Evolutionary conservation across 2,113 vertebrate genomes (phyloP).

Genomic region (Trachemys scripta): DNA sequence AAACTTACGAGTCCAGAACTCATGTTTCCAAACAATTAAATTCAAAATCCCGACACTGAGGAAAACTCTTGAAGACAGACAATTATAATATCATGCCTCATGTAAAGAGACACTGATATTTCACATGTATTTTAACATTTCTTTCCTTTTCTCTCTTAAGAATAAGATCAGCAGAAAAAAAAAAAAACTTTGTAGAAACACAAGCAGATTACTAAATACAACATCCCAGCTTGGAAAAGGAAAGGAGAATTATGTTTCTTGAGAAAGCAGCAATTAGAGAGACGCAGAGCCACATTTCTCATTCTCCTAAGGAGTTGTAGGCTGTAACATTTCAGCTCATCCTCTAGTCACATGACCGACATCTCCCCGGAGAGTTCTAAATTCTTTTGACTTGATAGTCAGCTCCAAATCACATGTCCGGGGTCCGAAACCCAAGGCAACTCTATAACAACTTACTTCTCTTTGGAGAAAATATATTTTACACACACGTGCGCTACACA

Average conservation of each 20-base stretch:
- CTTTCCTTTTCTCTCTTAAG: background rate
- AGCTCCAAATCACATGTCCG: constrained; percentile 21
- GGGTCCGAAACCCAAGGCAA: constrained; percentile 8
- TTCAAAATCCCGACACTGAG: background rate
- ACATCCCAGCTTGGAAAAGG: background rate
- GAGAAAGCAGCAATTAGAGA: background rate
- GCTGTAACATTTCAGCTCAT: constrained; percentile 37
- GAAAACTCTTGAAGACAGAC: too few species aligned
- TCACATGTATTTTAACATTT: background rate
- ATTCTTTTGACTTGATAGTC: constrained; percentile 1
- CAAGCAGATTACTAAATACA: background rate
- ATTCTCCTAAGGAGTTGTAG: background rate
- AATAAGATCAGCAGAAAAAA: background rate
- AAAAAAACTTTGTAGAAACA: background rate
- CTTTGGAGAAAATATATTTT: background rate
- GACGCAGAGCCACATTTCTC: background rate
- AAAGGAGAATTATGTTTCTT: background rate
- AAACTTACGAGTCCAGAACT: background rate
- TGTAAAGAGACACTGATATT: background rate
- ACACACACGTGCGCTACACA: background rate
- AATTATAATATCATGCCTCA: background rate
- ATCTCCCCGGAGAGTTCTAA: background rate
- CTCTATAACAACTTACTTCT: background rate
- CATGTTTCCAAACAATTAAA: background rate
- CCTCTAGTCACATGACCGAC: constrained; percentile 27